These are phyloP conservation scores for Zosterops lateralis DNA, from an alignment of 2,113 vertebrate species.

Conservation along the genomic window DNA sequence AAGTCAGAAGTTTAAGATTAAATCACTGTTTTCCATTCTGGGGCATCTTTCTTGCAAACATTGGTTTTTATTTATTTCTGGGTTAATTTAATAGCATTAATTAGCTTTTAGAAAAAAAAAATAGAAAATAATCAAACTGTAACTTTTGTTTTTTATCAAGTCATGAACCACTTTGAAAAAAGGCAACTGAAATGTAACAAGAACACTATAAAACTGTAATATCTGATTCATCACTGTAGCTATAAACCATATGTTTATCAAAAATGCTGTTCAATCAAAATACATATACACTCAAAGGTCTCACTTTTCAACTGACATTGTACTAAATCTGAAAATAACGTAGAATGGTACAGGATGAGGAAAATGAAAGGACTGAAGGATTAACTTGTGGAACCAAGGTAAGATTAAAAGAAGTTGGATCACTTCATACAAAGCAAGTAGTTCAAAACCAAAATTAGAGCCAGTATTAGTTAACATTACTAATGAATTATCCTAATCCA, in stretches of 20 bases:
- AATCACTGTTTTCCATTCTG: rapidly evolving
- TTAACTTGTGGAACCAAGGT: background rate
- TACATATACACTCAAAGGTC: background rate
- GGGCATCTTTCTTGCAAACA: background rate
- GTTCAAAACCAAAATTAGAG: background rate
- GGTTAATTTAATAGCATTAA: background rate
- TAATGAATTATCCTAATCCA: background rate
- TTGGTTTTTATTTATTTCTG: background rate
- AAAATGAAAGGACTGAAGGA: background rate
- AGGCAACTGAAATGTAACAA: background rate
- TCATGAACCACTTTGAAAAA: background rate
- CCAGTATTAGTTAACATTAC: background rate
- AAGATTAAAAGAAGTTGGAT: background rate
- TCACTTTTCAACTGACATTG: background rate
- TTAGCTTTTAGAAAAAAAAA: background rate
- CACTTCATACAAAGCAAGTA: background rate
- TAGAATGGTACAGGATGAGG: background rate
- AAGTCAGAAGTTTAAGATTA: background rate
- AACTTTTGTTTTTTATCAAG: background rate
- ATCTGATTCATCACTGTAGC: background rate
- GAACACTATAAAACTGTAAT: background rate
- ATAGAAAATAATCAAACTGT: background rate
- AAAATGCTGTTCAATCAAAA: background rate
- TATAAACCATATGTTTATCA: background rate
- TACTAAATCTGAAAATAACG: background rate